A percentile compares a stretch with the other conserved stretches of the same genome.
Conservation (phyloP, 2,113 vertebrate genomes). For the Alethe diademata region DNA sequence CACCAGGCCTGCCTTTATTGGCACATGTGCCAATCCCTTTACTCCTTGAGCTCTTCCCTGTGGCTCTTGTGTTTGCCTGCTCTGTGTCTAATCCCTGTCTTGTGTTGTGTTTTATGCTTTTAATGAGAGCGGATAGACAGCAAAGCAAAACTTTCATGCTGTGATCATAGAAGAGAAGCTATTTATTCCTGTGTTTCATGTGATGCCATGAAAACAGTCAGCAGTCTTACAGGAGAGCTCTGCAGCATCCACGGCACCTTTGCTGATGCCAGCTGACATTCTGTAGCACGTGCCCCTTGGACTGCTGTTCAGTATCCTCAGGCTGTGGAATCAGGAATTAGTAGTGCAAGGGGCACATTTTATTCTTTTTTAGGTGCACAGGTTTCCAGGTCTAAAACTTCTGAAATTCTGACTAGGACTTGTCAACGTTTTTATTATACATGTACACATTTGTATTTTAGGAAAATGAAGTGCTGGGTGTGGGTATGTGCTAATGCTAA, state of each 20-base stretch:
- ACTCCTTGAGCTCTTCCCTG: not conserved
- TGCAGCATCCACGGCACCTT: not conserved
- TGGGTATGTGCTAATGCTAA: conserved; percentile 7
- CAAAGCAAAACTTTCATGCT: conserved; percentile 42
- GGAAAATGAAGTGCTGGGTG: conserved; percentile 15
- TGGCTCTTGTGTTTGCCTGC: not conserved
- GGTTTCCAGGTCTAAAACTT: not conserved
- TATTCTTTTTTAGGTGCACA: not conserved
- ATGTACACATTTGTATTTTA: conserved; percentile 20
- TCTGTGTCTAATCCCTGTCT: conserved; percentile 12
- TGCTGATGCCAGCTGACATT: not conserved
- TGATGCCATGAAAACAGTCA: conserved; percentile 40
- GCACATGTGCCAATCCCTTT: not conserved
- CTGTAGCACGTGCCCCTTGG: not conserved
- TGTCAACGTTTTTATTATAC: not conserved
- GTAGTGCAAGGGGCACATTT: not conserved
- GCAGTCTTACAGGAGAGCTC: not conserved
- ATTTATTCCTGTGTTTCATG: conserved; percentile 43
- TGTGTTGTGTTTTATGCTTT: not conserved
- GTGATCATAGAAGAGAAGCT: conserved; percentile 31
- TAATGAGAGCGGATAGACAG: conserved; percentile 34
- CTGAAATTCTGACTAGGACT: not conserved
- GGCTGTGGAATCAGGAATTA: not conserved
- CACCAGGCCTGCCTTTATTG: not conserved
- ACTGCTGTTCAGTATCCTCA: not conserved